These are phyloP conservation scores for Pristiophorus japonicus DNA, from an alignment of 2,113 vertebrate genomes.

Conservation along the genomic window DNA sequence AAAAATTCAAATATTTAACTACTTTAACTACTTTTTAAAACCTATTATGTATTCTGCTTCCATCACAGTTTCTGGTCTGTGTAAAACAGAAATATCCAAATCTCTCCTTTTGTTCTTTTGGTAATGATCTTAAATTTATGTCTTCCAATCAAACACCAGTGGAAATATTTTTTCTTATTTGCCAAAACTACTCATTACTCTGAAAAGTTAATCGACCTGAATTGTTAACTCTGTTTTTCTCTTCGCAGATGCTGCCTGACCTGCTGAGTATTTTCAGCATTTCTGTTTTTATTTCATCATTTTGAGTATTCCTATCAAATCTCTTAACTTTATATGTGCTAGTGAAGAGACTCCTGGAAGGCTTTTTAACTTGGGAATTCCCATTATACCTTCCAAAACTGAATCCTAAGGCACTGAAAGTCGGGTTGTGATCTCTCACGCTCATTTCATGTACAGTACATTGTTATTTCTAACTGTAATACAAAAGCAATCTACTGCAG, in stretches of 20 bases:
- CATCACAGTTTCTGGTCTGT: neutral
- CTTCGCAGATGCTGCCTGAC: too few relatives aligned
- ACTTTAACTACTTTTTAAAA: neutral
- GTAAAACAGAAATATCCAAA: neutral
- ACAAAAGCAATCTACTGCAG: too few relatives aligned
- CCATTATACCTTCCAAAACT: neutral
- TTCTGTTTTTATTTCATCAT: too few relatives aligned
- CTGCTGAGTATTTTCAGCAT: too few relatives aligned
- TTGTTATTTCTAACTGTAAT: too few relatives aligned
- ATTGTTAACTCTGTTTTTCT: too few relatives aligned
- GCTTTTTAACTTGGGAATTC: neutral
- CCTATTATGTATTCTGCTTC: neutral
- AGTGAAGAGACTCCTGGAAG: neutral
- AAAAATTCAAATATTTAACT: neutral
- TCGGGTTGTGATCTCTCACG: neutral
- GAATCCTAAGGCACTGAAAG: neutral
- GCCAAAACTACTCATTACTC: neutral
- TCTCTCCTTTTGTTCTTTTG: too few relatives aligned
- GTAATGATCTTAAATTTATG: neutral
- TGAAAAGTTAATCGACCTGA: neutral
- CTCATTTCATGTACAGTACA: neutral
- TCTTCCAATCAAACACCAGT: neutral
- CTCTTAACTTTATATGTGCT: neutral
- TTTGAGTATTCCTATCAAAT: neutral
- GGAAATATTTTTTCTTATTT: neutral